Percentiles rank a stretch among this genome's conserved stretches.
Evolutionary conservation across 2,797 vertebrate genomes (phyloP).

Genomic region (Sebastes oblongus): DNA sequence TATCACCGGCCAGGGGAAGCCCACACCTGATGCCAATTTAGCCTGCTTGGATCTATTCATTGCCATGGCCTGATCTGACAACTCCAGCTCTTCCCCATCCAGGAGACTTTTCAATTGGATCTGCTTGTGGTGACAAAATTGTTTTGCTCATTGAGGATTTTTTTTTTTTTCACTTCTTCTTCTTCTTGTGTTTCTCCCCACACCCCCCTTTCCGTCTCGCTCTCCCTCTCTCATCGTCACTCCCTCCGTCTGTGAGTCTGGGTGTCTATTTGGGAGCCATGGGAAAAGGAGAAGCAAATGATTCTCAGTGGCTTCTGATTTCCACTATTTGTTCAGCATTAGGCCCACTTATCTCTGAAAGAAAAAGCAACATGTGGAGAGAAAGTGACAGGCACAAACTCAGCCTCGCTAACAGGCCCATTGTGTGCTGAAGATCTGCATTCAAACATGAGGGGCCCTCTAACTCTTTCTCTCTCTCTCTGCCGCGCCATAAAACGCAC

Average conservation of each 20-base stretch:
- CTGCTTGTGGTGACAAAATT: constrained; percentile 97
- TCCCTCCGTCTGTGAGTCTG: constrained; percentile 82
- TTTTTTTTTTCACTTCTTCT: constrained; percentile 27
- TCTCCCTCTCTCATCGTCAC: constrained; percentile 55
- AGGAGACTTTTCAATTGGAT: constrained; percentile 96
- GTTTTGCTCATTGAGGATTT: constrained; percentile 87
- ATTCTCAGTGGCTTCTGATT: constrained; percentile 99
- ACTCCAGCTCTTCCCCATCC: constrained; percentile 89
- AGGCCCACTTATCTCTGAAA: constrained; percentile 99
- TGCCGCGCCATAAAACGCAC: constrained; percentile 56
- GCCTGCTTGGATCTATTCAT: constrained; percentile 91
- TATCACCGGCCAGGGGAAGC: constrained; percentile 87
- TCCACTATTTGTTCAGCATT: constrained; percentile 99
- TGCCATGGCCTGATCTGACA: constrained; percentile 90
- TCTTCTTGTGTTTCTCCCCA: constrained; percentile 9
- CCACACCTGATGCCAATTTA: constrained; percentile 98
- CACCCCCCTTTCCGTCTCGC: constrained; percentile 22
- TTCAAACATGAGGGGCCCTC: constrained; percentile 96
- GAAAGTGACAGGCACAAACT: constrained; percentile 97
- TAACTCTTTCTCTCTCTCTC: constrained; percentile 69
- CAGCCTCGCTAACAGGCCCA: constrained; percentile 90
- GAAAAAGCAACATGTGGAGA: constrained; percentile 99
- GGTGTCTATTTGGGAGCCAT: constrained; percentile 97
- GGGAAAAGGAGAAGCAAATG: constrained; percentile 98
- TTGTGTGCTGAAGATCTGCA: constrained; percentile 92